Percentiles rank a stretch among this genome's conserved stretches.
Evolutionary conservation across 2,797 vertebrate species (phyloP).

Genomic region (Oophaga sylvatica): DNA sequence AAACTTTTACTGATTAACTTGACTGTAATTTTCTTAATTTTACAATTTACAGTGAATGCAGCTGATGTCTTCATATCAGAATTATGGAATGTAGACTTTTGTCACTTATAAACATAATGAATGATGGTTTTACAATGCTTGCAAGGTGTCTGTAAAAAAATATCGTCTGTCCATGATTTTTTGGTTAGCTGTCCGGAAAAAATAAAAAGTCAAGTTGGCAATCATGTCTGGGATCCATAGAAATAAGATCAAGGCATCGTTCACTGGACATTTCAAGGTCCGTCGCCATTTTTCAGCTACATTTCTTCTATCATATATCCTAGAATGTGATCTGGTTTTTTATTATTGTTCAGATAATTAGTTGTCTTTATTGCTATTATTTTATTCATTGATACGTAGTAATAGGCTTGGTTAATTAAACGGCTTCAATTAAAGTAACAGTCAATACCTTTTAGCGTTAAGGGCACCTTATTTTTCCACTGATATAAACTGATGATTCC

Average conservation of each 20-base stretch:
- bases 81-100: too few relatives aligned
- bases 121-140: too few relatives aligned
- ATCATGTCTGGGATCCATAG: not conserved
- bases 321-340: not conserved
- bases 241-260: too few relatives aligned
- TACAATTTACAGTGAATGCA: too few relatives aligned
- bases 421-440: not conserved
- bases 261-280: not conserved
- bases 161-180: too few relatives aligned
- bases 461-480: constrained; percentile 42
- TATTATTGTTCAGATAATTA: not conserved
- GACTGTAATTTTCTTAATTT: too few relatives aligned
- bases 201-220: not conserved
- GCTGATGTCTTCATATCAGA: too few relatives aligned
- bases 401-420: constrained; percentile 3
- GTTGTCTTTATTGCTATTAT: not conserved
- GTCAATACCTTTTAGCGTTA: constrained; percentile 21
- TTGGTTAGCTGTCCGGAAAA: too few relatives aligned
- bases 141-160: too few relatives aligned
- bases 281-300: not conserved
- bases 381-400: not conserved
- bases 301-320: not conserved
- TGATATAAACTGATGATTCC: not conserved
- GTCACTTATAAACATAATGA: too few relatives aligned
- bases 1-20: too few relatives aligned